Base-by-base conservation (phyloP, 2,797 vertebrate genomes). In the Toxotes lorentzi region DNA sequence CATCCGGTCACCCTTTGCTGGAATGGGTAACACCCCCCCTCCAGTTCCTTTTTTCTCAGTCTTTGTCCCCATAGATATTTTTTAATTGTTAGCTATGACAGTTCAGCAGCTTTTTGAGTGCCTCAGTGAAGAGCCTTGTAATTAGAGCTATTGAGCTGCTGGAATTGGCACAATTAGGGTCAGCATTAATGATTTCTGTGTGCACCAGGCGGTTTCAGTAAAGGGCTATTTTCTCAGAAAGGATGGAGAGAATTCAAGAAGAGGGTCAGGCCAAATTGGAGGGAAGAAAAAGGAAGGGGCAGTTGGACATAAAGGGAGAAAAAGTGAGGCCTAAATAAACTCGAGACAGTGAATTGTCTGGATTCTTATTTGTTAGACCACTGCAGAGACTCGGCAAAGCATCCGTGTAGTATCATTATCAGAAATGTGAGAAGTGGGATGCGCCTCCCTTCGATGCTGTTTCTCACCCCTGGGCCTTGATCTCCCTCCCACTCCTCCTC, bases 81-180 rank as follows among this genome's bases (percentile, higher is more conserved):
- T 93, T 94, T 87, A 91, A 95, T 95, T 96, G 95, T 96, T 94
- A 77, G 0, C 85, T 90, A 90, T 94, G 94, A 95, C 95, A 96
- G 95, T 96, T 95, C 90, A 95, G 95, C 93, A 75, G 92, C 94
- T 93, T 93, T 93, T 94, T 91, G 94, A 93, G 91, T 88, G 89
- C 89, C 90, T 91, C 87, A 85, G 86, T 93, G 92, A 93, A 94
- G 96, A 95, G 93, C 90, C 94, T 94, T 96, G 95, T 96, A 96
- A 97, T 96, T 96, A 96, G 94, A 97, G 95, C 96, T 96, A 96
- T 96, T 96, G 95, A 96, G 93, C 90, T 90, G 84, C 93, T 93
- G 91, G 95, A 96, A 96, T 95, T 97, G 96, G 95, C 95, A 95
- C 96, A 96, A 97, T 97, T 96, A 97, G 94, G 94, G 92, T 96